A percentile compares a stretch with the other conserved stretches of the same genome.
These are phyloP conservation scores for Agonopterix arenella DNA, from an alignment of 2,888 invertebrate species.

Conservation along the genomic window DNA sequence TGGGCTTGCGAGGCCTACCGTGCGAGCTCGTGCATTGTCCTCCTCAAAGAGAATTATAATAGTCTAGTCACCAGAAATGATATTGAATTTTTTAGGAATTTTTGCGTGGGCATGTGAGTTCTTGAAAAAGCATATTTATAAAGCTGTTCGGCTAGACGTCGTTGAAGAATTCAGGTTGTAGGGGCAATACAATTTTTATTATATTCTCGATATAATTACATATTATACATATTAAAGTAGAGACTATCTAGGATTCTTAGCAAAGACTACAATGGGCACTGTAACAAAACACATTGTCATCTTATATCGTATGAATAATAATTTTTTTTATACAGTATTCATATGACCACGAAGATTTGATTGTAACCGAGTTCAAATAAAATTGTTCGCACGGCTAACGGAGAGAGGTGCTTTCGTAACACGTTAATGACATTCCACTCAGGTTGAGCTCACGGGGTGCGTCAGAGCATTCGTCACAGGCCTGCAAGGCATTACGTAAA, in stretches of 20 bases:
- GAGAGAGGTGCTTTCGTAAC: conserved; percentile 46
- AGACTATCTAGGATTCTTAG: too few species aligned
- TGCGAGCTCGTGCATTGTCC: conserved; percentile 30
- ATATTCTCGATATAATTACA: too few species aligned
- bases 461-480: conserved; percentile 59
- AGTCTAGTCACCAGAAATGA: too few species aligned
- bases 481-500: conserved; percentile 33
- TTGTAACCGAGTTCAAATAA: conserved; percentile 23
- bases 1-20: conserved; percentile 26
- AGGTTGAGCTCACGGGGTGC: conserved; percentile 50
- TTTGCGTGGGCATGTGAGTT: too few species aligned
- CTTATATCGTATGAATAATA: not conserved
- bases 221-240: too few species aligned
- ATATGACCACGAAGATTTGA: not conserved
- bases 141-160: too few species aligned
- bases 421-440: conserved; percentile 65
- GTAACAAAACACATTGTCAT: too few species aligned
- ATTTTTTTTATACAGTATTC: not conserved
- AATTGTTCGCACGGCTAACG: conserved; percentile 30
- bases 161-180: too few species aligned
- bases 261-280: too few species aligned
- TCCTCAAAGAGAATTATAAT: not conserved
- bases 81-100: too few species aligned
- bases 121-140: too few species aligned
- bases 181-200: too few species aligned